Percentiles rank a stretch among this genome's conserved stretches.
phyloP scores from a whole-genome alignment of 2,797 vertebrate species.

The Trachurus trachurus region DNA sequence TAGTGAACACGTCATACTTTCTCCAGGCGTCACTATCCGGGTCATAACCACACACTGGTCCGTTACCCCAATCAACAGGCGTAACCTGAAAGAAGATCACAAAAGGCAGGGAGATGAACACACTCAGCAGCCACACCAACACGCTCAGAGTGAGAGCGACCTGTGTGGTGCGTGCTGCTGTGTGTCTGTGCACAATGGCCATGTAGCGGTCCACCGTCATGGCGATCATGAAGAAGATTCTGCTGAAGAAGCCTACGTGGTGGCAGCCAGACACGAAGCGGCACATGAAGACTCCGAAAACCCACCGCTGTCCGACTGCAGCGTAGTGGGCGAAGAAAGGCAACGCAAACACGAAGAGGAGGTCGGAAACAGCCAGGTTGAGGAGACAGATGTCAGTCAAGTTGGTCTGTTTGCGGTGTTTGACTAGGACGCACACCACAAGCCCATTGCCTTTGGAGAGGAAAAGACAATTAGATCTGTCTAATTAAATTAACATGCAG shows the following conservation, averaged over 20 bases:
- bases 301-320: conserved; percentile 85
- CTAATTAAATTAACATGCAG: too few species aligned
- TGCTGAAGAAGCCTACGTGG: conserved; percentile 87
- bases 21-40: conserved; percentile 58
- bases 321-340: conserved; percentile 88
- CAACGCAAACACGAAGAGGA: conserved; percentile 90
- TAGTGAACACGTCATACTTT: conserved; percentile 63
- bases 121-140: conserved; percentile 83
- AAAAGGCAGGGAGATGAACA: conserved; percentile 78
- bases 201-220: conserved; percentile 92
- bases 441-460: conserved; percentile 81
- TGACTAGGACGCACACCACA: conserved; percentile 89
- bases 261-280: conserved; percentile 81
- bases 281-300: conserved; percentile 88
- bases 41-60: conserved; percentile 43
- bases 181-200: conserved; percentile 84
- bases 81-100: conserved; percentile 77
- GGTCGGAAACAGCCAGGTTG: conserved; percentile 91
- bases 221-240: conserved; percentile 89
- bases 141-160: conserved; percentile 67
- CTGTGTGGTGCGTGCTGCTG: conserved; percentile 67
- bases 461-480: background rate
- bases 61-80: accelerated
- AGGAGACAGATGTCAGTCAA: conserved; percentile 93
- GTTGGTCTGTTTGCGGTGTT: conserved; percentile 85